Percentiles rank a stretch among this genome's conserved stretches.
Evolutionary conservation across 2,113 vertebrate genomes (phyloP).

Genomic region (Rhadina sibilatrix): DNA sequence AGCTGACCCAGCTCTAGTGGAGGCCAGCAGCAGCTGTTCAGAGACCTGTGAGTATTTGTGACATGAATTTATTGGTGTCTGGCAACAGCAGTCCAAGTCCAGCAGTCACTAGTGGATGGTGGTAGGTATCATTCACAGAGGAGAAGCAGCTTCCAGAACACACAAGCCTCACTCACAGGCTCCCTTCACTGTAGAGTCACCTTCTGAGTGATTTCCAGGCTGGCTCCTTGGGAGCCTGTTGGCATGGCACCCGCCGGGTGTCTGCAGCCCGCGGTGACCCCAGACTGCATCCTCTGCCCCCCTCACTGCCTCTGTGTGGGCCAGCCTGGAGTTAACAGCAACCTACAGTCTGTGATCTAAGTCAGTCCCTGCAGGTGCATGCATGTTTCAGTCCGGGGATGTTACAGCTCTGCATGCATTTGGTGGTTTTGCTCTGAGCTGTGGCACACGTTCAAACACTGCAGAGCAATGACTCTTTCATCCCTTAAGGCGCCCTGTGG

Average conservation of each 20-base stretch:
- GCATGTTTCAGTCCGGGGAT: neutral
- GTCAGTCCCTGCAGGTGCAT: neutral
- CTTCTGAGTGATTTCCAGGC: neutral
- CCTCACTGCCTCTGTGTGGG: neutral
- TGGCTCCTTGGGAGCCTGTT: neutral
- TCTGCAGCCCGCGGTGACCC: rapidly evolving
- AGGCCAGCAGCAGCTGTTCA: neutral
- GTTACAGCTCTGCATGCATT: neutral
- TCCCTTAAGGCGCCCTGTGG: neutral
- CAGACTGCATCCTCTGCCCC: neutral
- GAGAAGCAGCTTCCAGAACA: neutral
- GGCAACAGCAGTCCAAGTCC: neutral
- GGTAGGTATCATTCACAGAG: neutral
- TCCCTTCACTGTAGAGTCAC: neutral
- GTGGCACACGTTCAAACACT: neutral
- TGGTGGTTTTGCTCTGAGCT: neutral
- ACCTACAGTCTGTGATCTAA: rapidly evolving
- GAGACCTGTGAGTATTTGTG: neutral
- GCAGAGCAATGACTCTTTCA: neutral
- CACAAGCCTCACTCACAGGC: neutral
- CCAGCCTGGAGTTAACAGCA: neutral
- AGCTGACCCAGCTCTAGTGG: neutral
- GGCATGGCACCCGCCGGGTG: neutral
- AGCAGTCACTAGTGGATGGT: no score
- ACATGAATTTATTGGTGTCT: neutral